Evolutionary conservation across 30 jellyfish, hydroid and myxozoan genomes (phyloP), one percentile per base, ranked within the genome.

Genomic region (Turritopsis dohrnii): DNA sequence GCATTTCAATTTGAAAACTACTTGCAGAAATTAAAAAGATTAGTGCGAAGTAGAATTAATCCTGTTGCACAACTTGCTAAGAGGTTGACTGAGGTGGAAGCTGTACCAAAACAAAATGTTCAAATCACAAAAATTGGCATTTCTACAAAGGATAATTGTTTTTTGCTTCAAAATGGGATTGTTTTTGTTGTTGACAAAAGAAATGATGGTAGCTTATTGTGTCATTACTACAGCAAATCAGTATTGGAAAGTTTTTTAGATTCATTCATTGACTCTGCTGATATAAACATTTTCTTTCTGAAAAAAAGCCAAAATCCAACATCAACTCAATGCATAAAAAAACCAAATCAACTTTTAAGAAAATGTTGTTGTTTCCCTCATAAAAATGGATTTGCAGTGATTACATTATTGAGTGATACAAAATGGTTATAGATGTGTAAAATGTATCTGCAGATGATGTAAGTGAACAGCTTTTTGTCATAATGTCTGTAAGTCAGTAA

Each of bases 1-100:
- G 85, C 76, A 17, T 77, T 77, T 77, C 71, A 77, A 66, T 25
- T 77, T 77, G 85, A 77, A 77, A 77, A 77, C 85, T 1, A 77
- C 85, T 28, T 77, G 76, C 72, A 30, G 28, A 53, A 52, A 28
- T 29, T 29, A 77, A 77, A 1, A 1, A 53, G 72, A 29, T 28
- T 77, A 19, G 71, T 77, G 16, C 71, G 85, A 25, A 60, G 72
- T 25, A 77, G 0, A 28, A 53, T 21, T 52, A 77, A 77, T 52
- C 72, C 72, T 25, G 72, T 29, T 22, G 71, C 71, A 22, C 85
- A 77, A 77, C 29, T 77, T 25, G 85, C 53, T 19, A 29, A 29
- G 28, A 30, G 85, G 53, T 66, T 77, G 28, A 28, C 73, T 0
- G 85, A 77, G 76, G 60, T 41, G 60, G 60, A 41, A 41, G 13